These are phyloP conservation scores for Clarias fuscus DNA, from an alignment of 2,797 vertebrate species.

Conservation along the genomic window DNA sequence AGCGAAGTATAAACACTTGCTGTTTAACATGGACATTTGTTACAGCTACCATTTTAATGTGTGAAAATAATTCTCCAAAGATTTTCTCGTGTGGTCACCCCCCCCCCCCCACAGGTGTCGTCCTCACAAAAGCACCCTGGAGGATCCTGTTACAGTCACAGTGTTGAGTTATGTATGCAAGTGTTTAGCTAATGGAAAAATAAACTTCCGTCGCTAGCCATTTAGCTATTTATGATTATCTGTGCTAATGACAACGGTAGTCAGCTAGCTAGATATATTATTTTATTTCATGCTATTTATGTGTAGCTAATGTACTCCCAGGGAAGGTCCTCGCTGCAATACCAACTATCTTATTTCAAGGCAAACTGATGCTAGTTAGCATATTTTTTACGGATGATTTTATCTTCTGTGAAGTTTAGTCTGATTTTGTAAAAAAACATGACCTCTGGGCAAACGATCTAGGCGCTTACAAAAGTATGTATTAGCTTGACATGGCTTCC, in stretches of 20 bases:
- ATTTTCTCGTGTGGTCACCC: not conserved
- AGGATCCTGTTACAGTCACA: not conserved
- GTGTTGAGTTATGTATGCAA: not conserved
- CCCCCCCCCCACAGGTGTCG: not conserved
- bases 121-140: not conserved
- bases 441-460: no score
- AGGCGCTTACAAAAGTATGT: no score
- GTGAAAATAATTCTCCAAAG: conserved; percentile 20
- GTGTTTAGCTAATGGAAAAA: not conserved
- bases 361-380: not conserved
- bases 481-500: not conserved
- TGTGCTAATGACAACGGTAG: not conserved
- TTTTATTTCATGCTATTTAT: not conserved
- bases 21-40: not conserved
- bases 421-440: not conserved
- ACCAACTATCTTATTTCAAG: not conserved
- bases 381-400: not conserved
- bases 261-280: not conserved
- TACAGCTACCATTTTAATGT: not conserved
- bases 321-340: not conserved
- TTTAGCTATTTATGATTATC: not conserved
- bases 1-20: conserved; percentile 6
- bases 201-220: not conserved
- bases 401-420: not conserved
- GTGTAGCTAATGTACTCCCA: not conserved